Evolutionary conservation across 2,797 vertebrate genomes (phyloP), one percentile per base, ranked within the genome.

Genomic region (Hyperoplus lanceolatus): DNA sequence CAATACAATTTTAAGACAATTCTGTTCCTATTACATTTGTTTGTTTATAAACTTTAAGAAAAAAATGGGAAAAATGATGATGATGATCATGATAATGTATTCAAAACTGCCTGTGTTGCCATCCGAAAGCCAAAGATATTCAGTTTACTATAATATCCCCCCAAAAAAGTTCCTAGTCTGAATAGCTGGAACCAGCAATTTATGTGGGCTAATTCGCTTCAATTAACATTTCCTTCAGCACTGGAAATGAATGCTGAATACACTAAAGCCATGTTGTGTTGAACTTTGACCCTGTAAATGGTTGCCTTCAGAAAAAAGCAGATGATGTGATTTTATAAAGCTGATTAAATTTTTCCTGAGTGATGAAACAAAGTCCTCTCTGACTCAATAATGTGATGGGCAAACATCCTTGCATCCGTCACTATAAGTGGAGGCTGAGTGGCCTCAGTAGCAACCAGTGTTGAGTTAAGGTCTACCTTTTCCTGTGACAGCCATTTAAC

Each of bases 401-500:
- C 14, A 63, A 29, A 86, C 91, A 87, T 87, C 84, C 74, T 81
- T 85, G 64, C 85, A 91, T 93, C 86, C 83, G 86, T 93, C 90
- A 92, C 78, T 85, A 45, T 91, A 91, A 91, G 87, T 84, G 85
- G 88, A 79, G 73, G 74, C 79, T 87, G 86, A 92, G 88, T 77
- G 83, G 86, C 85, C 90, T 88, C 83, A 85, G 89, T 85, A 89
- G 89, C 73, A 81, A 81, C 88, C 82, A 81, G 83, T 87, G 86
- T 86, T 89, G 90, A 92, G 88, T 90, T 88, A 85, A 91, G 82
- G 90, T 93, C 90, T 60, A 88, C 91, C 89, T 93, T 90, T 83
- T 72, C 83, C 84, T 74, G 85, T 89, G 91, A 93, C 93, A 91
- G 89, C 74, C 89, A 91, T 91, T 93, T 92, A 93, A 90, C 87